These are phyloP conservation scores for Spatulosminthurus flaviceps DNA, from an alignment of 2,888 invertebrate genomes.

Conservation along the genomic window DNA sequence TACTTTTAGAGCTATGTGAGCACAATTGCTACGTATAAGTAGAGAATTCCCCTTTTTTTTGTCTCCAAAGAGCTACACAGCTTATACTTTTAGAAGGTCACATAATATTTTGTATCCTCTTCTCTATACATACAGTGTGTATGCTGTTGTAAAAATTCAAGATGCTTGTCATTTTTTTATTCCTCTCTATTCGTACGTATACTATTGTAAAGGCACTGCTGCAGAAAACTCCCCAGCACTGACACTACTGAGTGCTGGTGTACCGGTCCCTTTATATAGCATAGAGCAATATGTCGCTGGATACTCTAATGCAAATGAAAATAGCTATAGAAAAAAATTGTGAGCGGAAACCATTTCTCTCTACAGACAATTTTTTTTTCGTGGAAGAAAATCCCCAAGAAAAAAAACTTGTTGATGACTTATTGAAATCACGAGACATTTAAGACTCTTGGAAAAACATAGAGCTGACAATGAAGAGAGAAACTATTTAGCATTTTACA, in stretches of 20 bases:
- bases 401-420: neutral
- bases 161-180: neutral
- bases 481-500: neutral
- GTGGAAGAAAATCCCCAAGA: neutral
- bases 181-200: neutral
- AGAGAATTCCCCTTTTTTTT: constrained; percentile 4
- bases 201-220: neutral
- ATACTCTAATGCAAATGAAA: too few relatives aligned
- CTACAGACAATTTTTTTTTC: too few relatives aligned
- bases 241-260: too few relatives aligned
- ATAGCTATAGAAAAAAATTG: constrained; percentile 18
- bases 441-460: neutral
- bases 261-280: too few relatives aligned
- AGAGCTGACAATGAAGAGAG: neutral
- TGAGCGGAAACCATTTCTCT: neutral
- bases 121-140: too few relatives aligned
- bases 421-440: constrained; percentile 20
- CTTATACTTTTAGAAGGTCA: constrained; percentile 27
- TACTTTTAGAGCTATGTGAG: neutral
- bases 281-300: too few relatives aligned
- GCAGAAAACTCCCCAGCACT: too few relatives aligned
- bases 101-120: constrained; percentile 24
- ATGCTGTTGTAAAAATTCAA: constrained; percentile 20
- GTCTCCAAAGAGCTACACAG: too few relatives aligned
- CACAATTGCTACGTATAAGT: neutral